Evolutionary conservation across 2,113 vertebrate genomes (phyloP), one percentile per base, ranked within the genome.

Genomic region (Hippocampus barbouri): DNA sequence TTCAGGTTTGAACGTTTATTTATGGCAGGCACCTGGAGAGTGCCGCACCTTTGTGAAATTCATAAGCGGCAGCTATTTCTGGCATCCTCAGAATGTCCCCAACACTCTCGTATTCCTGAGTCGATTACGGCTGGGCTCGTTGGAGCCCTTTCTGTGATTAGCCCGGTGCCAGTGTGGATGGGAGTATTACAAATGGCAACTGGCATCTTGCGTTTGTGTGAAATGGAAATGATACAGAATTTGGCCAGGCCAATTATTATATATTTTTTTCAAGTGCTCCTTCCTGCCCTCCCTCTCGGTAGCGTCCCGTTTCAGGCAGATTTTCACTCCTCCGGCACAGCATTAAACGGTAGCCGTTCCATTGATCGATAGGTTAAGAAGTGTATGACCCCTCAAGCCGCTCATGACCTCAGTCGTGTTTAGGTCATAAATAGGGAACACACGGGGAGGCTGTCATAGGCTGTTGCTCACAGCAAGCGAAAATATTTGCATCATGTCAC

Each of bases 291-390:
- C 71, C 83, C 75, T 80, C 80, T 84, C 81, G 83, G 75, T 79
- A 86, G 85, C 72, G 82, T 79, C 81, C 85, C 65, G 87, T 90
- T 88, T 91, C 85, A 87, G 96, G 94, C 92, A 86, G 94, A 94
- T 95, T 94, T 95, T 93, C 93, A 94, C 95, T 95, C 94, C 91
- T 95, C 95, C 93, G 93, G 92, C 94, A 92, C 93, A 89, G 95
- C 95, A 96, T 98, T 98, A 99, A 98, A 98, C 97, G 95, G 94
- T 95, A 93, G 94, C 95, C 96, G 96, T 97, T 98, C 95, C 92
- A 91, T 92, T 97, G 95, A 99, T 99, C 97, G 98, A 98, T 99
- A 98, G 96, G 96, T 99, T 96, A 98, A 96, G 94, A 96, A 94
- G 92, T 85, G 92, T 91, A 93, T 96, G 94, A 96, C 98, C 95